These are phyloP conservation scores for Synchiropus splendidus DNA, from an alignment of 2,113 vertebrate genomes.

Conservation along the genomic window DNA sequence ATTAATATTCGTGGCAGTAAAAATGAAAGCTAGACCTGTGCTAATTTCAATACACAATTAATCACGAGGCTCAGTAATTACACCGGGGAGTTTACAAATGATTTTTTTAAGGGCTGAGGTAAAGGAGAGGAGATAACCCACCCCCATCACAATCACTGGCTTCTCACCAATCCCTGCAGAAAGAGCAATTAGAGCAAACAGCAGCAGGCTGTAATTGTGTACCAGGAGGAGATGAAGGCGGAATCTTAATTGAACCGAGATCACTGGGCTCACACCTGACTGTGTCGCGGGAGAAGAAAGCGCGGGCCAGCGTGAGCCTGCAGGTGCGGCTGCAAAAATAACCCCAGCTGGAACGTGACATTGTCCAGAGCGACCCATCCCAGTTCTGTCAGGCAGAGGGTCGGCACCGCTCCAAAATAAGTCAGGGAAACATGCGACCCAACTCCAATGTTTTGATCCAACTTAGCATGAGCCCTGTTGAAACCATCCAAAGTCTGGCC, in stretches of 20 bases:
- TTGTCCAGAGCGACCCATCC: constrained; percentile 68
- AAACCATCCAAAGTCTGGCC: too few relatives aligned
- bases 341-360: constrained; percentile 56
- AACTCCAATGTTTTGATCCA: too few relatives aligned
- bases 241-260: constrained; percentile 95
- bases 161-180: constrained; percentile 89
- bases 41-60: constrained; percentile 99
- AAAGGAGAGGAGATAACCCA: constrained; percentile 81
- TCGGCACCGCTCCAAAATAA: background rate
- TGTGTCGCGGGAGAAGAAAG: constrained; percentile 60
- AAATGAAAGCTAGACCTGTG: constrained; percentile 97
- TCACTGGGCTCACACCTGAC: constrained; percentile 81
- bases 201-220: constrained; percentile 89
- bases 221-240: constrained; percentile 83
- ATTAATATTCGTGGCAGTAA: constrained; percentile 99
- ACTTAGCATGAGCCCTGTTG: too few relatives aligned
- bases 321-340: constrained; percentile 89
- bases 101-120: constrained; percentile 93
- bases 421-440: too few relatives aligned
- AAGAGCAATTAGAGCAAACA: constrained; percentile 95
- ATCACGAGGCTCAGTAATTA: constrained; percentile 98
- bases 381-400: constrained; percentile 71
- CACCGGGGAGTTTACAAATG: constrained; percentile 99
- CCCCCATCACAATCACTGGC: constrained; percentile 93
- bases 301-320: constrained; percentile 69